Evolutionary conservation across 1,140 invertebrate species (phyloP).

Genomic region (Limonius californicus): DNA sequence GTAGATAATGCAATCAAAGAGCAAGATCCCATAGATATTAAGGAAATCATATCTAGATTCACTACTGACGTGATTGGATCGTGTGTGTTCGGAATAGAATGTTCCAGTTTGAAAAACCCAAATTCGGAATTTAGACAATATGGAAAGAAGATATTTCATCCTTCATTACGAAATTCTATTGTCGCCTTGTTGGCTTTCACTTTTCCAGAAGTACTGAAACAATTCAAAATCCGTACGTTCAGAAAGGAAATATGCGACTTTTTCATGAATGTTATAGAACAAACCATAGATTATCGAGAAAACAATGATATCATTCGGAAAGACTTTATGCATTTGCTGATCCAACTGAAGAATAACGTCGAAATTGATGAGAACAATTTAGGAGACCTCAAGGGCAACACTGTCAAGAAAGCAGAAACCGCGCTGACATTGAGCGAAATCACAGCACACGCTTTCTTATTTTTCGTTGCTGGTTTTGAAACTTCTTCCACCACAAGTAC

Average conservation of each 20-base stretch:
- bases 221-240: not conserved
- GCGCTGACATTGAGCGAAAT: conserved; percentile 41
- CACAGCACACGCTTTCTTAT: conserved; percentile 46
- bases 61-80: too few species aligned
- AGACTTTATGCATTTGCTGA: conserved; percentile 42
- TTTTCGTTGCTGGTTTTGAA: conserved; percentile 52
- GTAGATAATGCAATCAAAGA: not conserved
- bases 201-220: not conserved
- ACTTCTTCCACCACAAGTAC: conserved; percentile 50
- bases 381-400: not conserved
- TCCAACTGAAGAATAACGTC: not conserved
- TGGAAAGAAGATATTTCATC: too few species aligned
- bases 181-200: not conserved
- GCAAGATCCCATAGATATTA: not conserved
- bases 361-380: not conserved
- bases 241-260: conserved; percentile 32
- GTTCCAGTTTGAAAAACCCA: too few species aligned
- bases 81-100: too few species aligned
- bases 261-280: conserved; percentile 37
- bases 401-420: not conserved
- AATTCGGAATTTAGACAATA: too few species aligned
- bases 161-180: not conserved
- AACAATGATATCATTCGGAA: conserved; percentile 38
- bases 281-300: conserved; percentile 35
- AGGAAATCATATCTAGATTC: not conserved